These are phyloP conservation scores for Pseudois nayaur DNA, from an alignment of 2,113 vertebrate genomes.

Conservation along the genomic window DNA sequence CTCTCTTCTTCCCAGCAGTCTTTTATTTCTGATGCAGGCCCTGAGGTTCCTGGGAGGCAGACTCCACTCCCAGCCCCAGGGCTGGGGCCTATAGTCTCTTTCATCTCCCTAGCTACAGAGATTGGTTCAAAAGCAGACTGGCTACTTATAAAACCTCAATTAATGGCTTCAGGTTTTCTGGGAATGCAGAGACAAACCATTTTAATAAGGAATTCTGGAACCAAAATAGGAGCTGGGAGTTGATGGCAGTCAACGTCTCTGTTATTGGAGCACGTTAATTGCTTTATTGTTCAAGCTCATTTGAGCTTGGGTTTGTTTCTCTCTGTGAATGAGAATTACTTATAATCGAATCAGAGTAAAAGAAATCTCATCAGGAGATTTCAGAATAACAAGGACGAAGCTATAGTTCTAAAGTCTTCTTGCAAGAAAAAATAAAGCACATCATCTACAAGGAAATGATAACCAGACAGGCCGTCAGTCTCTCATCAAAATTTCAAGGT, in stretches of 20 bases:
- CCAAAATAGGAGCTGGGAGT: not conserved
- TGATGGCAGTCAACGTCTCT: not conserved
- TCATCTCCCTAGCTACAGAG: not conserved
- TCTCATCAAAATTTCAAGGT: not conserved
- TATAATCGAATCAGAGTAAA: not conserved
- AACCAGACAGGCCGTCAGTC: not conserved
- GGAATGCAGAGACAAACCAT: not conserved
- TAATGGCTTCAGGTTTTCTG: not conserved
- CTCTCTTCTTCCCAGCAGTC: not conserved
- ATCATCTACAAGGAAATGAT: not conserved
- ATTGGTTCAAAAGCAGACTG: not conserved
- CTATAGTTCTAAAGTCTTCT: not conserved
- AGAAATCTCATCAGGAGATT: not conserved
- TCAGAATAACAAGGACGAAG: not conserved
- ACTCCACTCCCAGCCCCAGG: accelerated
- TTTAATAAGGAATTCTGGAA: not conserved
- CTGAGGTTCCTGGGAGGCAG: not conserved
- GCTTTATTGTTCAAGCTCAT: not conserved
- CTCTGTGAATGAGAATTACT: not conserved
- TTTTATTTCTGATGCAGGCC: not conserved
- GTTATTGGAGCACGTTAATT: not conserved
- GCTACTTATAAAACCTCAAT: not conserved
- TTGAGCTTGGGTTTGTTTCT: not conserved
- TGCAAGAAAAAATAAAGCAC: not conserved
- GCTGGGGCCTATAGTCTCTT: not conserved